phyloP scores from a whole-genome alignment of 1,140 invertebrate species.

The Papilio helenus region DNA sequence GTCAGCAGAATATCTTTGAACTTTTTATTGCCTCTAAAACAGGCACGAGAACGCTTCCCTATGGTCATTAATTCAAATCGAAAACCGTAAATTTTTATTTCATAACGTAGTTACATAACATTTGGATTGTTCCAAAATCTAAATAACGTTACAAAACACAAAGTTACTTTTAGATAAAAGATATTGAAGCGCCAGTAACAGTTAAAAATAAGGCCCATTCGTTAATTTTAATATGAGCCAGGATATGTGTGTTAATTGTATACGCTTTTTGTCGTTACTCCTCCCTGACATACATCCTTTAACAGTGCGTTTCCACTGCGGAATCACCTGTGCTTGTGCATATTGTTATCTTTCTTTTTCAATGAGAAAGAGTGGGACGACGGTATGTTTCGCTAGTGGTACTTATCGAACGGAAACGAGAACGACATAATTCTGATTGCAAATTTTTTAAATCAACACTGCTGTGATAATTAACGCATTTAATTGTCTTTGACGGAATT shows the following conservation, averaged over 20 bases:
- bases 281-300: not conserved
- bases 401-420: no score
- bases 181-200: not conserved
- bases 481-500: no score
- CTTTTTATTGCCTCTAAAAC: conserved; percentile 14
- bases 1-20: conserved; percentile 23
- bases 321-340: not conserved
- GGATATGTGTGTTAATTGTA: not conserved
- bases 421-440: no score
- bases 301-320: not conserved
- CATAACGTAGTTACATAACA: not conserved
- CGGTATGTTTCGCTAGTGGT: not conserved
- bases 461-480: no score
- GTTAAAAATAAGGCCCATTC: not conserved
- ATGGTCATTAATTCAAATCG: conserved; percentile 24
- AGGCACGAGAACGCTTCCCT: not conserved
- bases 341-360: not conserved
- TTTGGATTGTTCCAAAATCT: not conserved
- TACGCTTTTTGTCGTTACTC: not conserved
- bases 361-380: not conserved
- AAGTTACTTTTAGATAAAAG: not conserved
- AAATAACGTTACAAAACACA: not conserved
- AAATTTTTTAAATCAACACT: no score
- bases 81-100: conserved; percentile 6
- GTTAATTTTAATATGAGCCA: not conserved